Percentiles rank a stretch among this genome's conserved stretches.
These are phyloP conservation scores for Sisor rabdophorus DNA, from an alignment of 2,113 vertebrate species.

Conservation along the genomic window DNA sequence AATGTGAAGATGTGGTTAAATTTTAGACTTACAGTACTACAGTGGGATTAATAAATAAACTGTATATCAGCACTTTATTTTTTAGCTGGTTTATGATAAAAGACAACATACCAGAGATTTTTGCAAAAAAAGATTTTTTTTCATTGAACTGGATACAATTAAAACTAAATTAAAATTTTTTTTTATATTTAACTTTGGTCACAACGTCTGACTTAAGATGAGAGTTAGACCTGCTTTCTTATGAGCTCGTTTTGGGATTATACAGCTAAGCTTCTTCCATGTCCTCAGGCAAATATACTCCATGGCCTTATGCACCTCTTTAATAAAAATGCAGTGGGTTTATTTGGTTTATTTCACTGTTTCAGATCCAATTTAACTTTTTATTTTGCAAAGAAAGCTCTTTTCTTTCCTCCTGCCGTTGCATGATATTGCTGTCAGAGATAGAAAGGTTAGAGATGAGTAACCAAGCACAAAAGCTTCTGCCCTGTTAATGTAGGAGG, in stretches of 20 bases:
- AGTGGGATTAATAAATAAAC: no score
- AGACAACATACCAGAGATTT: no score
- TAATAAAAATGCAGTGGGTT: constrained; percentile 38
- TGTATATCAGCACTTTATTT: no score
- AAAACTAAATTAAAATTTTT: no score
- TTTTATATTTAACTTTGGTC: background rate
- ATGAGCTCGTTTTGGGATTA: constrained; percentile 12
- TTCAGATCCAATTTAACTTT: constrained; percentile 22
- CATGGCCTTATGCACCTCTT: background rate
- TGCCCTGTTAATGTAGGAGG: background rate
- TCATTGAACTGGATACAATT: no score
- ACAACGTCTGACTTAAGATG: background rate
- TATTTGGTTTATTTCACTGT: constrained; percentile 36
- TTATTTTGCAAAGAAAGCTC: background rate
- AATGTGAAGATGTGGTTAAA: no score
- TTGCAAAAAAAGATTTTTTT: no score
- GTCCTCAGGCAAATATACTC: constrained; percentile 20
- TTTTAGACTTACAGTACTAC: no score
- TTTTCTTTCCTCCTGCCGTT: background rate
- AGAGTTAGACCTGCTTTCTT: constrained; percentile 10
- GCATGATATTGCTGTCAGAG: constrained; percentile 21
- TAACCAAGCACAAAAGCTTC: constrained; percentile 25
- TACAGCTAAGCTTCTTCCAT: constrained; percentile 7
- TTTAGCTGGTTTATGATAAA: no score
- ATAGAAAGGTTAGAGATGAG: constrained; percentile 7